These are phyloP conservation scores for Drosophila teissieri DNA, from an alignment of 1,140 invertebrate genomes.

Conservation along the genomic window DNA sequence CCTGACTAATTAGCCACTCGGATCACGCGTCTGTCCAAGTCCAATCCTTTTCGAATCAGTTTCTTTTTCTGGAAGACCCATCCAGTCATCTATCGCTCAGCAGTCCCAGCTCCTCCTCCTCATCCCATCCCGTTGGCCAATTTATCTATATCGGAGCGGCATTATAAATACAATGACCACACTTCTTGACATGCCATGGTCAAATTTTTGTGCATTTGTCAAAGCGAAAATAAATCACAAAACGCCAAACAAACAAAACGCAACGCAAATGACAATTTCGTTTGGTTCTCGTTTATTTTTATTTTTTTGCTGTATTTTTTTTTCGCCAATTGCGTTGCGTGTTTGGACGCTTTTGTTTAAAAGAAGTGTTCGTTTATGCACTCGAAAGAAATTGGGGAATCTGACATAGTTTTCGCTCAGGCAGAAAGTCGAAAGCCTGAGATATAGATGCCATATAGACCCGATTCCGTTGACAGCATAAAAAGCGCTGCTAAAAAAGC, in stretches of 20 bases:
- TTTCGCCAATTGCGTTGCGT: slow-evolving; percentile 47
- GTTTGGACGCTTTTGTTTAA: slow-evolving; percentile 35
- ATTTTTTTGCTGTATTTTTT: slow-evolving; percentile 14
- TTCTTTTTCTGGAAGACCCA: slow-evolving; percentile 33
- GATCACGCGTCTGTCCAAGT: slow-evolving; percentile 28
- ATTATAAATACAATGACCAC: slow-evolving; percentile 82
- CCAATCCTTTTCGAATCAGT: background rate
- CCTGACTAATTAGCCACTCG: slow-evolving; percentile 60
- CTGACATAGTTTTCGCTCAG: slow-evolving; percentile 64
- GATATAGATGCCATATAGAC: slow-evolving; percentile 55
- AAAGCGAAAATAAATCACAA: slow-evolving; percentile 80
- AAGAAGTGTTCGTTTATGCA: slow-evolving; percentile 59
- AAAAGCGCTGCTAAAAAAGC: slow-evolving; percentile 32
- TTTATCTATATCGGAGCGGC: slow-evolving; percentile 74
- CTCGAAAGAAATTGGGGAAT: slow-evolving; percentile 72
- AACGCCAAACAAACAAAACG: slow-evolving; percentile 66
- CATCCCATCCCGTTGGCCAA: slow-evolving; percentile 65
- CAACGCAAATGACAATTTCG: slow-evolving; percentile 67
- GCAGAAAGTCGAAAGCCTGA: slow-evolving; percentile 37
- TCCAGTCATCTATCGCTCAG: slow-evolving; percentile 38
- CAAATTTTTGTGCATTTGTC: slow-evolving; percentile 82
- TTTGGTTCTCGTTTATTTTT: background rate
- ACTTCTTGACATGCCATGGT: slow-evolving; percentile 80
- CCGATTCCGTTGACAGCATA: slow-evolving; percentile 70
- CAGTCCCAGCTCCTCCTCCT: slow-evolving; percentile 6